Base-by-base conservation (phyloP, 2,113 vertebrate genomes). In the Vidua macroura region DNA sequence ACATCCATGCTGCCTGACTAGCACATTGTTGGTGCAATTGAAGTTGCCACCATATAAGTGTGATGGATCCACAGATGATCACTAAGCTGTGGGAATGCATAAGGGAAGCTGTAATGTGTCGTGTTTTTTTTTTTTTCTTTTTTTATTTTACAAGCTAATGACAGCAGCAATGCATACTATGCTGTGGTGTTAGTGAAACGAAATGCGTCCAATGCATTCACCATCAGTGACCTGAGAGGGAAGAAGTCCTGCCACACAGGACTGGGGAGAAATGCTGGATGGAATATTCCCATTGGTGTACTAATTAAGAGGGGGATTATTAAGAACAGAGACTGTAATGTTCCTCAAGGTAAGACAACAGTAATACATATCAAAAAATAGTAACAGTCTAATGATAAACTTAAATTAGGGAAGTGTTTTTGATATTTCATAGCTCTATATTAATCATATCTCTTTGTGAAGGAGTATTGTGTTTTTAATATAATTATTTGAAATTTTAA, bases 211-310 rank as follows among this genome's bases (percentile, higher is more conserved):
- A 72, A 98, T 39, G 98, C 99, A 41, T 98, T 98, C 95, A 98
- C 96, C 90, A 92, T 99, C 90, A 93, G 89, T 9, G 98, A 99
- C 77, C 97, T 99, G 67, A 98, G 97, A 15, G 98, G 98, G 72
- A 98, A 92, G 90, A 98, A 96, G 49, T 99, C 99, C 64, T 99
- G 99, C 95, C 99, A 99, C 97, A 98, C 99, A 0, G 98, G 98
- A 41, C 85, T 98, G 8, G 98, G 97, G 51, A 98, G 98, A 86
- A 98, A 97, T 0, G 98, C 98, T 0, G 99, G 99, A 74, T 99
- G 99, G 99, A 99, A 98, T 72, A 51, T 99, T 67, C 99, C 99
- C 0, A 77, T 99, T 20, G 97, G 98, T 0, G 1, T 94, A 24
- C 98, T 99, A 25, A 97, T 99, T 33, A 98, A 97, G 60, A 98